Evolutionary conservation across 2,113 vertebrate species (phyloP), one percentile per base, ranked within the genome.

Genomic region (Empidonax traillii): DNA sequence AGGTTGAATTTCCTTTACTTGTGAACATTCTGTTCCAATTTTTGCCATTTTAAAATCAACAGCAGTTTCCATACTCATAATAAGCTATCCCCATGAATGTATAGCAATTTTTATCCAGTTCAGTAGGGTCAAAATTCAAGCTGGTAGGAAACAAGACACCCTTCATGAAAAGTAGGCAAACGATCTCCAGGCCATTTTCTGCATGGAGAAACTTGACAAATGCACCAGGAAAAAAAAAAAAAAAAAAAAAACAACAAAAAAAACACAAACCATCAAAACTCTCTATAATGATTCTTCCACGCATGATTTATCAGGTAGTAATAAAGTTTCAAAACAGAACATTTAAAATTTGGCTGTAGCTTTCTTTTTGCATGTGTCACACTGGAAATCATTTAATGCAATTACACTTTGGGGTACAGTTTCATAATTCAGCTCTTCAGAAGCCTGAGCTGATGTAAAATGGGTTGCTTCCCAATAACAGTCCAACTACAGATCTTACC

Each of bases 391-490:
- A 33, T 43, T 63, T 65, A 52, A 72, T 4, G 5, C 8, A 31
- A 46, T 65, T 63, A 20, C 3, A 23, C 16, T 65, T 65, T 3
- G 4, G 61, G 24, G 14, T 24, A 12, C 14, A 39, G 37, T 46
- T 80, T 52, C 17, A 2, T 7, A 55, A 68, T 13, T n/a, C 49
- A 78, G 31, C 52, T 90, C 47, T 43, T 78, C 12, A 10, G n/a
- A 62, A 56, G 19, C 6, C 14, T 0, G 1, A 56, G 12, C 19
- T 63, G 43, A 78, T 27, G 8, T 10, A 37, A 14, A 85, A 63
- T 0, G 0, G 3, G 35, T 39, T 9, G 2, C 46, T 37, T 35
- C 33, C 22, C 78, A 24, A 0, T 46, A 89, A 52, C 7, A 93
- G 22, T 5, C 18, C 43, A 69, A 28, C 6, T 35, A 35, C 15